Evolutionary conservation across 2,113 vertebrate genomes (phyloP).

Genomic region (Platanista minor): DNA sequence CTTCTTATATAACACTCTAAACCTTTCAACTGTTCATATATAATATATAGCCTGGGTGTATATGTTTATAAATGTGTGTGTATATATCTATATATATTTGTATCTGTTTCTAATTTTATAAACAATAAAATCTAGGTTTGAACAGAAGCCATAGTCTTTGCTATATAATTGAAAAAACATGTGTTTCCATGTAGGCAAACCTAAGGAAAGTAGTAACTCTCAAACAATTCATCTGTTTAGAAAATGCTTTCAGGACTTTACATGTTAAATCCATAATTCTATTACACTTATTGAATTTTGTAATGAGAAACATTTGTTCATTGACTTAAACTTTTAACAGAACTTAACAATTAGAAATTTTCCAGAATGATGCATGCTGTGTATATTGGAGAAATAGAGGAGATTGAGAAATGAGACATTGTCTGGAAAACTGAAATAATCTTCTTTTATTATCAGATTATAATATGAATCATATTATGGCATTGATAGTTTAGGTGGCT

Average conservation of each 20-base stretch:
- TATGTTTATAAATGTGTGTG: slow-evolving; percentile 26
- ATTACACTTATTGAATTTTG: slow-evolving; percentile 71
- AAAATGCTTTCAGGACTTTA: slow-evolving; percentile 65
- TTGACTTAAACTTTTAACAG: slow-evolving; percentile 63
- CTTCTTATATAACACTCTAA: slow-evolving; percentile 43
- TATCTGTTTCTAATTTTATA: slow-evolving; percentile 78
- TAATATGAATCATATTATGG: background rate
- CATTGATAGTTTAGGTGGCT: slow-evolving; percentile 14
- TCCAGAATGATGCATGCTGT: background rate
- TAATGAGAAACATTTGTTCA: slow-evolving; percentile 66
- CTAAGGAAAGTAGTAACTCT: slow-evolving; percentile 51
- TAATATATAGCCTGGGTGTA: background rate
- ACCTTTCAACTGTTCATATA: slow-evolving; percentile 57
- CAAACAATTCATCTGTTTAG: slow-evolving; percentile 62
- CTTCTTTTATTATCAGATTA: too few relatives aligned
- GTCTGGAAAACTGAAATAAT: slow-evolving; percentile 3
- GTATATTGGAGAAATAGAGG: background rate
- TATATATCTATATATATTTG: slow-evolving; percentile 30
- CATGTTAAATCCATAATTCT: slow-evolving; percentile 72
- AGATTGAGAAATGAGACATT: background rate
- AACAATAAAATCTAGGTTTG: slow-evolving; percentile 73
- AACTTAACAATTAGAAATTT: slow-evolving; percentile 60
- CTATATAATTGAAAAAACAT: slow-evolving; percentile 71
- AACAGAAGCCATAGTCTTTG: slow-evolving; percentile 72
- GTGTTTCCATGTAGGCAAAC: slow-evolving; percentile 56